Evolutionary conservation across 2,888 invertebrate genomes (phyloP).

Genomic region (Nipponacmea schrenckii): DNA sequence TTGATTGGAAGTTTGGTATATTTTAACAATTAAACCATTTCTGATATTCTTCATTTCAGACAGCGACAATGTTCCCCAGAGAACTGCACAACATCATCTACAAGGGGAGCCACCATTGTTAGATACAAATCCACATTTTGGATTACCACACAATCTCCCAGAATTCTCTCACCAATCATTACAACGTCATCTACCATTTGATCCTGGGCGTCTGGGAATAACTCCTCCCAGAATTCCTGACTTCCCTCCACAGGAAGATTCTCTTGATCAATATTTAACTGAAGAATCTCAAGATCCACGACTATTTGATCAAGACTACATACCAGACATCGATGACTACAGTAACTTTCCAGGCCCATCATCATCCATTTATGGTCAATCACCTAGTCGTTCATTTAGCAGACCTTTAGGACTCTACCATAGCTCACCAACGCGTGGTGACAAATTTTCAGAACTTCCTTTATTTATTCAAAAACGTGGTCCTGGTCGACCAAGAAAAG

Average conservation of each 20-base stretch:
- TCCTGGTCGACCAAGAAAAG: slow-evolving; percentile 83
- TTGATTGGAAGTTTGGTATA: too few relatives aligned
- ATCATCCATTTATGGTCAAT: neutral
- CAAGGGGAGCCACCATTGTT: neutral
- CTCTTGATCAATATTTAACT: neutral
- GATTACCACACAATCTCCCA: neutral
- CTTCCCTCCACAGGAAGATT: neutral
- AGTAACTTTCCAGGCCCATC: neutral
- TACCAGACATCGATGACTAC: neutral
- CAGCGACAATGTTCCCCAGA: neutral
- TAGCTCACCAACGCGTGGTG: neutral
- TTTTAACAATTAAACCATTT: too few relatives aligned
- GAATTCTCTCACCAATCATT: neutral
- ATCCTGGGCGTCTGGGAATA: neutral
- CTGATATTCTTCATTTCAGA: neutral
- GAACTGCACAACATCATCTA: neutral
- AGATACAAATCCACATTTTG: neutral
- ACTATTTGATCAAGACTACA: neutral
- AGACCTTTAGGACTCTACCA: neutral
- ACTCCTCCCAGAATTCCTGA: neutral
- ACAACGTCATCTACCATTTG: neutral
- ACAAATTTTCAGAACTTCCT: slow-evolving; percentile 4
- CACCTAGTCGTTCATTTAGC: neutral
- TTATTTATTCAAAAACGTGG: slow-evolving; percentile 72
- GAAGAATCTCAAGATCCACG: neutral